Percentiles rank a stretch among this genome's conserved stretches.
Conservation (phyloP, 1,140 invertebrate genomes). For the Danaus plexippus region DNA sequence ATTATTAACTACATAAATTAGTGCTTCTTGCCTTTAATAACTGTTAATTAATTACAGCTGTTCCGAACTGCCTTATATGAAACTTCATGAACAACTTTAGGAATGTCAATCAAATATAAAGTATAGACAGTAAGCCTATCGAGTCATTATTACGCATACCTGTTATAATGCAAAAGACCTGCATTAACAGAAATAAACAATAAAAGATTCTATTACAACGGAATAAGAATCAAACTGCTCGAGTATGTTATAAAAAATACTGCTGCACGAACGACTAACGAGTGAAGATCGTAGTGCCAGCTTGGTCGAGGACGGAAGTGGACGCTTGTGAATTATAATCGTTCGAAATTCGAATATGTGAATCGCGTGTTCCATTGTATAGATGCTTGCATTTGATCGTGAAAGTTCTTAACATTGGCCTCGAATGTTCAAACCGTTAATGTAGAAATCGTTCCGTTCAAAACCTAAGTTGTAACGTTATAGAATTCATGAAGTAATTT, state of each 20-base stretch:
- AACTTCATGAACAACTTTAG: too few species aligned
- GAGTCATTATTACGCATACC: too few species aligned
- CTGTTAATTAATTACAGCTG: too few species aligned
- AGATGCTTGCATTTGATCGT: slow-evolving; percentile 58
- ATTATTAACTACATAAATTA: too few species aligned
- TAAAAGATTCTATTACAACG: slow-evolving; percentile 14
- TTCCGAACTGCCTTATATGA: too few species aligned
- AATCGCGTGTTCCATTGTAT: slow-evolving; percentile 34
- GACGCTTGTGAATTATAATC: slow-evolving; percentile 19
- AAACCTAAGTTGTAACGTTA: slow-evolving; percentile 1
- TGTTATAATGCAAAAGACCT: too few species aligned
- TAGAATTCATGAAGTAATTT: too few species aligned
- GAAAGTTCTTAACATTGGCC: slow-evolving; percentile 65
- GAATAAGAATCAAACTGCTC: slow-evolving; percentile 17
- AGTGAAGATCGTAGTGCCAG: slow-evolving; percentile 35
- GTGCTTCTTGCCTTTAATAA: too few species aligned
- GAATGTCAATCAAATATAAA: too few species aligned
- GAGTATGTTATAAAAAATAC: slow-evolving; percentile 6
- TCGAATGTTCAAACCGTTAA: slow-evolving; percentile 59
- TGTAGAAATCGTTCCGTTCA: slow-evolving; percentile 46
- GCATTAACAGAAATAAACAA: not conserved
- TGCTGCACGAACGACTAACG: slow-evolving; percentile 12
- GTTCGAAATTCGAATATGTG: slow-evolving; percentile 22
- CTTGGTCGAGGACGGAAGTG: slow-evolving; percentile 41
- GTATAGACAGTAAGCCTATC: too few species aligned